Percentiles rank a stretch among this genome's conserved stretches.
Evolutionary conservation across 2,888 invertebrate genomes (phyloP).

Genomic region (Myopa testacea): DNA sequence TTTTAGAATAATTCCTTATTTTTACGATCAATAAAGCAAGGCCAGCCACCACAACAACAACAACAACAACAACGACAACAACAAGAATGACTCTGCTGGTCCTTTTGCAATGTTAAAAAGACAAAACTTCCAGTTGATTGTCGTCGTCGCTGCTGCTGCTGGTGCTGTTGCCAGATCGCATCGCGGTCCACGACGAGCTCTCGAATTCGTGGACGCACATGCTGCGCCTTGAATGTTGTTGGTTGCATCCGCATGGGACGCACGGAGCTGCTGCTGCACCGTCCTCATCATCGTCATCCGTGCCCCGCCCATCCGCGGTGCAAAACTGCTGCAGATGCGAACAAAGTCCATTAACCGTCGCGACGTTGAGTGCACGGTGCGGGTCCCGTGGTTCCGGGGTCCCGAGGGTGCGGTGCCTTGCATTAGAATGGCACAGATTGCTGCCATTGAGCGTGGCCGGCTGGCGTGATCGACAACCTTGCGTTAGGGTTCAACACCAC

Average conservation of each 20-base stretch:
- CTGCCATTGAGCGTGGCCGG: neutral
- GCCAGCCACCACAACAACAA: slow-evolving; percentile 1
- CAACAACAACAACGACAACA: slow-evolving; percentile 22
- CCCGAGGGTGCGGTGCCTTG: neutral
- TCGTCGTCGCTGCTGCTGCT: neutral
- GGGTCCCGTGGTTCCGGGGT: neutral
- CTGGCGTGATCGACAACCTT: slow-evolving; percentile 28
- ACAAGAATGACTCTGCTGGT: slow-evolving; percentile 15
- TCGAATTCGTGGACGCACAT: slow-evolving; percentile 27
- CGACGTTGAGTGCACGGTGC: slow-evolving; percentile 21
- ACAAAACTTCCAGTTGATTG: slow-evolving; percentile 35
- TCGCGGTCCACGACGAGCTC: neutral
- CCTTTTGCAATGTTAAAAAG: slow-evolving; percentile 33
- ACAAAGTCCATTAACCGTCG: slow-evolving; percentile 44
- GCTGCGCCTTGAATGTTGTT: slow-evolving; percentile 29
- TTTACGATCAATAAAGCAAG: slow-evolving; percentile 42
- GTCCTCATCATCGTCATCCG: slow-evolving; percentile 17
- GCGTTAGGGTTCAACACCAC: slow-evolving; percentile 9
- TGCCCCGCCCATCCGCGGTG: slow-evolving; percentile 32
- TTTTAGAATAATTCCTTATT: slow-evolving; percentile 43
- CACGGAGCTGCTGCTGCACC: neutral
- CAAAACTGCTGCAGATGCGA: slow-evolving; percentile 37
- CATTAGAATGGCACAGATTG: neutral
- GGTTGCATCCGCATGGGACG: slow-evolving; percentile 36
- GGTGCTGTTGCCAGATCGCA: slow-evolving; percentile 7